A percentile compares a stretch with the other conserved stretches of the same genome.
Conservation (phyloP, 2,797 vertebrate species). For the Melanotaenia pygmaea region DNA sequence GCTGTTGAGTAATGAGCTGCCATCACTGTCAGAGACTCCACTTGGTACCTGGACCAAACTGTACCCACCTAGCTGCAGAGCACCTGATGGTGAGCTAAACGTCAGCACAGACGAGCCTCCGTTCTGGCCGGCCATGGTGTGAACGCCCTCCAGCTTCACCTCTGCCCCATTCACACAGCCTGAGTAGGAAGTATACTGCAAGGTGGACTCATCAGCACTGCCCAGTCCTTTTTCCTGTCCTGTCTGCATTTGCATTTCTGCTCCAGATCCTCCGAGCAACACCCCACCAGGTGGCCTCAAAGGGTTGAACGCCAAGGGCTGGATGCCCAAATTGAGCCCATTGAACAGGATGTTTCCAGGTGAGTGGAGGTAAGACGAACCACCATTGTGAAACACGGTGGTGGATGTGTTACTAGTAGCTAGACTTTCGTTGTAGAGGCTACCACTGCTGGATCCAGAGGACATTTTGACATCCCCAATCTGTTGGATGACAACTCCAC, state of each 20-base stretch:
- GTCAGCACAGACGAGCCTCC: constrained; percentile 92
- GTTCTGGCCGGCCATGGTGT: constrained; percentile 88
- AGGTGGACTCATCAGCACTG: constrained; percentile 79
- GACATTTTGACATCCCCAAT: constrained; percentile 96
- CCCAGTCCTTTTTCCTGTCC: constrained; percentile 90
- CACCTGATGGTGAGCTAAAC: constrained; percentile 86
- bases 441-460: constrained; percentile 86
- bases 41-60: constrained; percentile 94
- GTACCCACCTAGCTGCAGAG: constrained; percentile 94
- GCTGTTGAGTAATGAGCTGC: constrained; percentile 87
- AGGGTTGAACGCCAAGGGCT: constrained; percentile 88
- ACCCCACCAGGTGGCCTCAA: constrained; percentile 84
- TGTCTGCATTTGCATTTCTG: constrained; percentile 87
- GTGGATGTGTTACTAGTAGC: constrained; percentile 89
- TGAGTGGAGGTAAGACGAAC: constrained; percentile 94
- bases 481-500: constrained; percentile 92
- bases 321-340: constrained; percentile 92
- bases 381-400: constrained; percentile 92
- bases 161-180: constrained; percentile 88
- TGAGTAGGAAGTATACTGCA: constrained; percentile 87
- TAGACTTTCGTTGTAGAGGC: constrained; percentile 90
- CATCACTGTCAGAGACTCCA: constrained; percentile 83
- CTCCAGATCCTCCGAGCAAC: constrained; percentile 86
- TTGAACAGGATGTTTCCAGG: constrained; percentile 94
- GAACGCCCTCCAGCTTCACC: constrained; percentile 91